Base-by-base conservation (phyloP, 1,140 invertebrate species). In the Calycopis cecrops region DNA sequence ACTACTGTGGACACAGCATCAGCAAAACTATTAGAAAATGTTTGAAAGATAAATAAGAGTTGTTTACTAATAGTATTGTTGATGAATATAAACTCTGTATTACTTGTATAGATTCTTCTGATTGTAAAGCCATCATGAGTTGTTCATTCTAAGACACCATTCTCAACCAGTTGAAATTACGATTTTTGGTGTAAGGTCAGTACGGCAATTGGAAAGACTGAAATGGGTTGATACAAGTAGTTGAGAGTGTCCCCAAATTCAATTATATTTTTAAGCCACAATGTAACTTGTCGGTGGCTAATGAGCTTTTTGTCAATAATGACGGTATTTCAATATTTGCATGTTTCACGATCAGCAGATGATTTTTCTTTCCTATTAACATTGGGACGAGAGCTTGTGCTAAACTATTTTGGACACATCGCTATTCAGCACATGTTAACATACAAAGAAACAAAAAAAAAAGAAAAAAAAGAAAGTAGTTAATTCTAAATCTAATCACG, bases 361-460 rank as follows among this genome's bases (percentile, higher is more conserved):
- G 63, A 59, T 62, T 54, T 42, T 61, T 54, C 55, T 57, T 66
- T 67, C 58, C 57, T 67, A 57, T 67, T 56, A 28, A 63, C 55
- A 53, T 71, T 70, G 72, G 73, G 71, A 65, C 57, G 77, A 77
- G 79, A 77, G 81, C 73, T 63, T 69, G 69, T 69, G 65, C 53
- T 65, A 55, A 69, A 55, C 71, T 37, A 62, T 67, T 73, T 75
- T 69, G 59, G 73, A 76, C 78, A 82, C 82, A 69, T 79, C 79
- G 76, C 73, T 73, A 78, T 57, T 62, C 52, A 73, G 78, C 79
- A 82, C 78, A 79, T 66, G 71, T 73, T 66, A 63, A 65, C 58
- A 47, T 48, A 55, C 55, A 56, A 62, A 57, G 52, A 59, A 57
- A 57, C 37, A 10, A 52, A 67, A 73, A 67, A 70, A 60, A 59